These are phyloP conservation scores for Berghia stephanieae DNA, from an alignment of 1,140 invertebrate genomes.

Conservation along the genomic window DNA sequence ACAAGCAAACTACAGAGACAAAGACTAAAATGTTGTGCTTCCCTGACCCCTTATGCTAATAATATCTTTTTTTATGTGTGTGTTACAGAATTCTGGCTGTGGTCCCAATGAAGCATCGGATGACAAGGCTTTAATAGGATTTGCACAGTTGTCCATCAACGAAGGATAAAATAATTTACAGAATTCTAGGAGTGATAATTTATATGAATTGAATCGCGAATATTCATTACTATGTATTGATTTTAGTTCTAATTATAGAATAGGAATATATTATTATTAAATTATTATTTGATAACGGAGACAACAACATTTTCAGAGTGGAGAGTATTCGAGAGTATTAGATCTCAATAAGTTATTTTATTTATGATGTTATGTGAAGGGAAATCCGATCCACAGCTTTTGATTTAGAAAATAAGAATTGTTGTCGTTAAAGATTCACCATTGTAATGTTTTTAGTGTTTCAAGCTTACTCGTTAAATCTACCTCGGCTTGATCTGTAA, in stretches of 20 bases:
- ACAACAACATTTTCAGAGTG: not conserved
- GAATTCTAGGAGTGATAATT: not conserved
- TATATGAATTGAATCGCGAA: not conserved
- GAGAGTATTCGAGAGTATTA: not conserved
- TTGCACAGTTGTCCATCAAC: conserved; percentile 86
- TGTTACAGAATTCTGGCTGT: conserved; percentile 81
- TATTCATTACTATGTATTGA: too few relatives aligned
- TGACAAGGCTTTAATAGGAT: conserved; percentile 93
- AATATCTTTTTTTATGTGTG: conserved; percentile 28
- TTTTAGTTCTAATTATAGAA: too few relatives aligned
- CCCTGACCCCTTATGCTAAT: not conserved
- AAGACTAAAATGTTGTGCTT: not conserved
- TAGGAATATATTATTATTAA: too few relatives aligned
- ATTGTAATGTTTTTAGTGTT: too few relatives aligned
- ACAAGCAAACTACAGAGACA: not conserved
- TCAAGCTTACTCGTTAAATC: too few relatives aligned
- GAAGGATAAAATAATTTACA: not conserved
- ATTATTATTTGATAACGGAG: too few relatives aligned
- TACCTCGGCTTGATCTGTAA: too few relatives aligned
- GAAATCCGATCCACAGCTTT: too few relatives aligned
- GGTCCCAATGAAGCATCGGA: conserved; percentile 86
- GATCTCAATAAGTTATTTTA: not conserved
- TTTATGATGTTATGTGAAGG: too few relatives aligned
- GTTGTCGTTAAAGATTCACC: too few relatives aligned
- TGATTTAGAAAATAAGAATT: too few relatives aligned